These are phyloP conservation scores for Meles meles DNA, from an alignment of 2,113 vertebrate species.

Conservation along the genomic window DNA sequence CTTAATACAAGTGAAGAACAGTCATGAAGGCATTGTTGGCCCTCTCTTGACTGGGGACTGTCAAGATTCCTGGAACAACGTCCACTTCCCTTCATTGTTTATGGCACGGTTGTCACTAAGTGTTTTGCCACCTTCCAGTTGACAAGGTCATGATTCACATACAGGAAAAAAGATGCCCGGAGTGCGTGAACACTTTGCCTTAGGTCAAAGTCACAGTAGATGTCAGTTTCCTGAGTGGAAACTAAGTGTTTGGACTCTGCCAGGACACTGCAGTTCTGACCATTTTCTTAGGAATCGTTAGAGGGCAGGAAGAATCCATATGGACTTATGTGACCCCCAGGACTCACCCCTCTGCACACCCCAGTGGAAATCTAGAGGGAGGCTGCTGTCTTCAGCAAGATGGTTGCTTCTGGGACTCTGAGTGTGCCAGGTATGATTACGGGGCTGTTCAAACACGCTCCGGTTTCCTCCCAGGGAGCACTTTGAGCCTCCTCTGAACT, in stretches of 20 bases:
- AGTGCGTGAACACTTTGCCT: not conserved
- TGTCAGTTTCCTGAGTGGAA: not conserved
- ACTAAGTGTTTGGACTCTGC: not conserved
- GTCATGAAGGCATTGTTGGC: not conserved
- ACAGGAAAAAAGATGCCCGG: not conserved
- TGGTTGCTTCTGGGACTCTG: not conserved
- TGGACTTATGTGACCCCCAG: not conserved
- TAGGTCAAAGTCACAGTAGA: not conserved
- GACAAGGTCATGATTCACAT: not conserved
- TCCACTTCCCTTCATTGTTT: not conserved
- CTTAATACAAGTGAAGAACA: not conserved
- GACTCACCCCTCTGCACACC: not conserved
- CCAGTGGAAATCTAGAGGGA: not conserved
- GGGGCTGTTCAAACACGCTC: not conserved
- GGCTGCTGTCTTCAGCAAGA: not conserved
- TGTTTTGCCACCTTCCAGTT: not conserved
- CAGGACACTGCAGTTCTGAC: not conserved
- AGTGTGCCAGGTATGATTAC: not conserved
- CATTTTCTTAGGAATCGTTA: not conserved
- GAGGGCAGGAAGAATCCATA: not conserved
- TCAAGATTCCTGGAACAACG: not conserved
- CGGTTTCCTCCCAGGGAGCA: not conserved
- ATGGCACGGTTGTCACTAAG: not conserved
- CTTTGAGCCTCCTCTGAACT: constrained; percentile 45
- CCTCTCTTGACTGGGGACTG: not conserved